Evolutionary conservation across 2,113 vertebrate genomes (phyloP), one percentile per base, ranked within the genome.

Genomic region (Hypanus sabinus): DNA sequence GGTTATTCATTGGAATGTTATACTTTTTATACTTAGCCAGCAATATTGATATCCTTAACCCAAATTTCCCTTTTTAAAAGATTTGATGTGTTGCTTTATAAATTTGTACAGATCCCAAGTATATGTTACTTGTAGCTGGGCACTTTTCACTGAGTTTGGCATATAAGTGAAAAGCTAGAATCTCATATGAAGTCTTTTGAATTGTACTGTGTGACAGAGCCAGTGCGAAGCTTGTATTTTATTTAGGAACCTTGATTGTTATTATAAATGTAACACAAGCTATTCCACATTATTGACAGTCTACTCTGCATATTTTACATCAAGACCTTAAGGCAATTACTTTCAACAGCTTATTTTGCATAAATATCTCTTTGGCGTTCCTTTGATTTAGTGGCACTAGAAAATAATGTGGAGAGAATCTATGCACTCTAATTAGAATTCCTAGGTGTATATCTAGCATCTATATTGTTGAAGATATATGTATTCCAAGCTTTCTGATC

Each of bases 381-480:
- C 16, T 22, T 70, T 92, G 62, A 18, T 20, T 70, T 92, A 71
- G 88, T 70, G 33, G 18, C 62, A 33, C 10, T 93, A 1, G 24
- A 24, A 93, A 46, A 93, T 93, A 75, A 75, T 73, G 14, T 46
- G 38, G 22, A 55, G 8, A 55, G 62, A 88, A 6, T 79, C 11
- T 57, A 57, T 30, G 46, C 22, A 30, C 1, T 57, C 83, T 62
- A 60, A 70, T 33, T 93, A 14, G n/a, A 71, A 38, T 65, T 92
- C 62, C 22, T 71, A 20, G 38, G 20, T 71, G 68, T 92, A 92
- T 71, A 92, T 71, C 33, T 24, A 10, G 65, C 27, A 22, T 70
- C 65, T 92, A 20, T 71, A 71, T 73, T 92, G 88, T 70, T 92
- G 68, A 92, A 92, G 71, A 71, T 87, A 92, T 46, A 33, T 38